These are phyloP conservation scores for Bubo blakistoni DNA, from an alignment of 2,113 vertebrate species.

Conservation along the genomic window DNA sequence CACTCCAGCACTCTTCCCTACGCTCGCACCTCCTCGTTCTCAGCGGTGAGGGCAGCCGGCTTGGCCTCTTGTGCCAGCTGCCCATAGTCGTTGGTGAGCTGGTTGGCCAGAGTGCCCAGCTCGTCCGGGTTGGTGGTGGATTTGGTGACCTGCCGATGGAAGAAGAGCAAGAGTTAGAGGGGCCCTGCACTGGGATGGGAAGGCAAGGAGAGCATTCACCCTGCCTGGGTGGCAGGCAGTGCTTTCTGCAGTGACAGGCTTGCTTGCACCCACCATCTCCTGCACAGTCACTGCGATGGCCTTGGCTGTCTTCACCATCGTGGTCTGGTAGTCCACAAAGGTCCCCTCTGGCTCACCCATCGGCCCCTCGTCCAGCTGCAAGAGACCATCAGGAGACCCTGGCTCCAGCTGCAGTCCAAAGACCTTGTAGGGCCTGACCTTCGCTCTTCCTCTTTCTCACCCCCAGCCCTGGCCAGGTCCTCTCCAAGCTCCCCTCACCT, in stretches of 20 bases:
- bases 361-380: slow-evolving; percentile 85
- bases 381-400: not conserved
- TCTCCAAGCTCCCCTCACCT: slow-evolving; percentile 52
- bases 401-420: not conserved
- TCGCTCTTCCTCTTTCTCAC: not conserved
- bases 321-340: slow-evolving; percentile 99
- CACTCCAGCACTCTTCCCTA: not conserved
- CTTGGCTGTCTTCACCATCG: slow-evolving; percentile 97
- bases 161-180: not conserved
- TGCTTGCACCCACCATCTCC: slow-evolving; percentile 85
- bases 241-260: not conserved
- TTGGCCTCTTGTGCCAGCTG: slow-evolving; percentile 90
- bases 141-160: slow-evolving; percentile 86
- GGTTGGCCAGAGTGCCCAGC: slow-evolving; percentile 89
- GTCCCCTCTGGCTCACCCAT: slow-evolving; percentile 87
- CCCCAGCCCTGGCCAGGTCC: not conserved
- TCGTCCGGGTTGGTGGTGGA: slow-evolving; percentile 94
- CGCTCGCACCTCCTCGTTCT: slow-evolving; percentile 84
- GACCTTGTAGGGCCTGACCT: not conserved
- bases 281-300: slow-evolving; percentile 96
- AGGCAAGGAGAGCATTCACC: not conserved
- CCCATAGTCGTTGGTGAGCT: slow-evolving; percentile 92
- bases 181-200: not conserved
- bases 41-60: slow-evolving; percentile 88
- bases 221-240: not conserved